Percentiles rank a stretch among this genome's conserved stretches.
Conservation (phyloP, 2,797 vertebrate species). For the Lepilemur septentrionalis region DNA sequence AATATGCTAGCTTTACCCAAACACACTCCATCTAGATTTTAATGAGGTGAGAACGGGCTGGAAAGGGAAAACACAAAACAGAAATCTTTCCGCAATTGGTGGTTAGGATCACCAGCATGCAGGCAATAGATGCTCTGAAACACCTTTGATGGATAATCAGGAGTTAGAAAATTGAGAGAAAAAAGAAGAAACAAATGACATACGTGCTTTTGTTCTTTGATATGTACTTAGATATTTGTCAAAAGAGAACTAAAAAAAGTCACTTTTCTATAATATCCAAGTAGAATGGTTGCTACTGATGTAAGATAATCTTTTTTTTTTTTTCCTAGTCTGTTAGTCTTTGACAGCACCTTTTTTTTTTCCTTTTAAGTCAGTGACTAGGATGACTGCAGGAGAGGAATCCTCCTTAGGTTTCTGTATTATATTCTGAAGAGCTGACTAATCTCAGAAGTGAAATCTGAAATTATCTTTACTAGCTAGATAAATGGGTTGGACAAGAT, state of each 20-base stretch:
- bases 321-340: not conserved
- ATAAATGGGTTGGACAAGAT: not conserved
- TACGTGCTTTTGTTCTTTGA: not conserved
- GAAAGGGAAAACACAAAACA: not conserved
- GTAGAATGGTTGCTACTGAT: not conserved
- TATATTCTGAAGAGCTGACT: not conserved
- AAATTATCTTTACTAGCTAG: not conserved
- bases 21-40: not conserved
- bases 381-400: not conserved
- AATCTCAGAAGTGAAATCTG: not conserved
- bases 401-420: not conserved
- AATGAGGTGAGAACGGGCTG: not conserved
- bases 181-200: not conserved
- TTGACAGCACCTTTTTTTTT: not conserved
- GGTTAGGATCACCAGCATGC: fast-evolving
- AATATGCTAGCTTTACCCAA: not conserved
- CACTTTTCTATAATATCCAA: not conserved
- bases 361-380: not conserved
- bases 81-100: not conserved
- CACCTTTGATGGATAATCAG: not conserved
- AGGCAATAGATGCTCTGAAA: not conserved
- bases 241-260: not conserved
- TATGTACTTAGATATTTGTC: not conserved
- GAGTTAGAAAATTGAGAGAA: not conserved
- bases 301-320: not conserved